These are phyloP conservation scores for Scrobipalpa costella DNA, from an alignment of 2,888 invertebrate species.

Conservation along the genomic window DNA sequence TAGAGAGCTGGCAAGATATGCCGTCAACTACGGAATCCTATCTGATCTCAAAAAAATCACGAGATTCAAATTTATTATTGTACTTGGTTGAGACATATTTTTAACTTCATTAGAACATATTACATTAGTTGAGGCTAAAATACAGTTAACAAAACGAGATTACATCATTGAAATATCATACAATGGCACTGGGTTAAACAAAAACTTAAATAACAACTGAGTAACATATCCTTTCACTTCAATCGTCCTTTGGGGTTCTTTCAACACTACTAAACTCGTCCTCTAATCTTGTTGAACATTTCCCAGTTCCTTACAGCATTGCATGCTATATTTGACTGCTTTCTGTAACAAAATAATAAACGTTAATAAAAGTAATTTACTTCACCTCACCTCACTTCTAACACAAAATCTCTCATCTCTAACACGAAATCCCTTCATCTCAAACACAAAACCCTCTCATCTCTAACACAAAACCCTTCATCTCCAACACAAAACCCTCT, in stretches of 20 bases:
- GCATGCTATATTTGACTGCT: conserved; percentile 67
- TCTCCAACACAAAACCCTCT: too few relatives aligned
- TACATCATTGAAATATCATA: conserved; percentile 40
- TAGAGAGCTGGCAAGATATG: conserved; percentile 36
- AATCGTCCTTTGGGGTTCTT: conserved; percentile 41
- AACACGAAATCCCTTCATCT: too few relatives aligned
- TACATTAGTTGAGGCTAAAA: background rate
- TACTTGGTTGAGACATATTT: too few relatives aligned
- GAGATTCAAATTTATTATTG: conserved; percentile 5
- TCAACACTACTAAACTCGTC: background rate
- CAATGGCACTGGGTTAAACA: conserved; percentile 65
- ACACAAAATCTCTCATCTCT: too few relatives aligned
- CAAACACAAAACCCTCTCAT: too few relatives aligned
- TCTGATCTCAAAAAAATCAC: background rate
- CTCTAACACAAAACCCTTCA: too few relatives aligned
- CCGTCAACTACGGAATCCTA: background rate
- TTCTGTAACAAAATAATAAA: conserved; percentile 56
- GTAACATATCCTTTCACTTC: conserved; percentile 41
- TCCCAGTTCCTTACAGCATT: conserved; percentile 34
- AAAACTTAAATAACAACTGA: conserved; percentile 49
- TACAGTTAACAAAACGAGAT: conserved; percentile 50
- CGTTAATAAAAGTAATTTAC: background rate
- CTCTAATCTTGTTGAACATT: conserved; percentile 30
- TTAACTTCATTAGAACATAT: too few relatives aligned
- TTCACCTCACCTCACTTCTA: too few relatives aligned